Evolutionary conservation across 2,888 invertebrate genomes (phyloP).

Genomic region (Zygaena filipendulae): DNA sequence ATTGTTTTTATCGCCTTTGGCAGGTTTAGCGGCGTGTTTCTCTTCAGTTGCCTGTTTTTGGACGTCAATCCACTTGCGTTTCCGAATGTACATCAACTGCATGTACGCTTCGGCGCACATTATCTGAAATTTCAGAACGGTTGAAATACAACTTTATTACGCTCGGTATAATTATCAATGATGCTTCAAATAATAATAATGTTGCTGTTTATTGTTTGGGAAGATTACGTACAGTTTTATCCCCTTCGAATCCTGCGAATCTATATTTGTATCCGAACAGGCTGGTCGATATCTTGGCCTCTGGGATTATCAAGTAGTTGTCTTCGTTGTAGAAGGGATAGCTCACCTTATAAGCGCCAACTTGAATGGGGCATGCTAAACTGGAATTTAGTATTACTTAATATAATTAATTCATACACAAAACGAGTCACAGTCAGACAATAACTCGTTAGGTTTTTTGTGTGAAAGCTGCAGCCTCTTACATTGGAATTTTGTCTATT

Average conservation of each 20-base stretch:
- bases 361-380: conserved; percentile 31
- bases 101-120: conserved; percentile 32
- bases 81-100: conserved; percentile 32
- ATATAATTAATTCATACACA: too few species aligned
- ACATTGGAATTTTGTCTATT: too few species aligned
- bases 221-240: neutral
- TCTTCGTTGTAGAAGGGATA: conserved; percentile 34
- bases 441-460: too few species aligned
- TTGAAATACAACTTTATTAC: too few species aligned
- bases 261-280: conserved; percentile 36
- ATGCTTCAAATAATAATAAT: neutral
- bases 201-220: neutral
- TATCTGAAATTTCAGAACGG: conserved; percentile 22
- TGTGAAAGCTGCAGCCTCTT: too few species aligned
- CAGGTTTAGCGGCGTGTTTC: too few species aligned
- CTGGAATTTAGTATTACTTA: too few species aligned
- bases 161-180: too few species aligned
- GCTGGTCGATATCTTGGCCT: conserved; percentile 44
- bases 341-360: conserved; percentile 28
- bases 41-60: neutral
- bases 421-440: too few species aligned
- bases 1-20: too few species aligned
- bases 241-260: conserved; percentile 24
- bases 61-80: conserved; percentile 25
- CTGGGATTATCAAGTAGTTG: conserved; percentile 31